Evolutionary conservation across 2,888 invertebrate genomes (phyloP).

Genomic region (Arge pagana): DNA sequence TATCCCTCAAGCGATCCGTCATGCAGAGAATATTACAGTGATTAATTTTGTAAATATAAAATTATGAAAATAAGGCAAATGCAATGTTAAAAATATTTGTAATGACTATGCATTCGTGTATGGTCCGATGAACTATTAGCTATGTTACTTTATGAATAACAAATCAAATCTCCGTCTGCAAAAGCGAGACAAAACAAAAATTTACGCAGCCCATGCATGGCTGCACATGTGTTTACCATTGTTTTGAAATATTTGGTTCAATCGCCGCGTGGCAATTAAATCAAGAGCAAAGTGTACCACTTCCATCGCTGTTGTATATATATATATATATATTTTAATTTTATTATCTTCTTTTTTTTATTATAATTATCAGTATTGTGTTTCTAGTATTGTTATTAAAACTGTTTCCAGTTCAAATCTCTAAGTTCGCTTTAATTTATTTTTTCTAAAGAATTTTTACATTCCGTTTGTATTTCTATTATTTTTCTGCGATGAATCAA

Average conservation of each 20-base stretch:
- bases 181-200: constrained; percentile 19
- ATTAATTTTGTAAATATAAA: constrained; percentile 24
- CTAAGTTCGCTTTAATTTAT: neutral
- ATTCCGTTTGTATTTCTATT: constrained; percentile 26
- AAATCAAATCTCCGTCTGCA: constrained; percentile 14
- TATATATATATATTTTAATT: too few species aligned
- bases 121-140: constrained; percentile 32
- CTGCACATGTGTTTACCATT: constrained; percentile 24
- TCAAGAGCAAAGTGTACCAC: too few species aligned
- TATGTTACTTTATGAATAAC: constrained; percentile 16
- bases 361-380: constrained; percentile 3
- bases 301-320: too few species aligned
- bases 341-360: too few species aligned
- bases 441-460: constrained; percentile 23
- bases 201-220: constrained; percentile 19
- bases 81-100: constrained; percentile 40
- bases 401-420: too few species aligned
- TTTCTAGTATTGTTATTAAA: neutral
- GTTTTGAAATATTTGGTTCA: constrained; percentile 28
- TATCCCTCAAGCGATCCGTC: too few species aligned
- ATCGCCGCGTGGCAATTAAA: too few species aligned
- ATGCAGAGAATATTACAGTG: too few species aligned
- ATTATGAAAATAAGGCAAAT: constrained; percentile 34
- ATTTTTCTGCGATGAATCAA: constrained; percentile 22
- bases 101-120: constrained; percentile 32